Base-by-base conservation (phyloP, 2,797 vertebrate species). In the Pipistrellus nathusii region DNA sequence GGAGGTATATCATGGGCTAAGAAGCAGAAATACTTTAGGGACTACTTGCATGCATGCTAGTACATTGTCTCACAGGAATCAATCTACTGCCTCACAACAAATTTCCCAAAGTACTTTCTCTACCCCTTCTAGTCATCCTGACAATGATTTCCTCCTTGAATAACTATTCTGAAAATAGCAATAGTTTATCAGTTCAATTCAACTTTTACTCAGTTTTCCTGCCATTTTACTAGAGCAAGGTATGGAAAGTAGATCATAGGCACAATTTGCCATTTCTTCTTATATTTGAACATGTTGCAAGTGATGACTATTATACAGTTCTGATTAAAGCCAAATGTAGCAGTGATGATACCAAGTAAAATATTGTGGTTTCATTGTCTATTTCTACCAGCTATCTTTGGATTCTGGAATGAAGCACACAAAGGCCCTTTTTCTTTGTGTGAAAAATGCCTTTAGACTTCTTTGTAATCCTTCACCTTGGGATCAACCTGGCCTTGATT, bases 121-220 rank as follows among this genome's bases (percentile, higher is more conserved):
- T 71, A 41, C 17, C 11, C 3, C 18, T 87, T 93, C 17, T 18
- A 77, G 25, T 55, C 9, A 80, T 27, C 32, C 41, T 68, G 27
- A 80, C 6, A 72, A 17, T 75, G 20, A 68, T 73, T 21, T 86
- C 59, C 35, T 68, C 30, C 25, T 44, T 88, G 59, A 90, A 77
- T 55, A 62, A 30, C 32, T 87, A 25, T 73, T 82, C 59, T 92
- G 35, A 72, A 95, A 81, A 44, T 3, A 72, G n/a, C 64, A 13
- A 82, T 82, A 85, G 51, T 85, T 86, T 95, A 80, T 93, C 64
- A 62, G 27, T 66, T 89, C 38, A 76, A 15, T 27, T 95, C 20
- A 93, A 88, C 25, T 14, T 93, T 89, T 89, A 71, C 46, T 71
- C 30, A 38, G 0, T 85, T 88, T 95, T 81, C n/a, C 11, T 75